Evolutionary conservation across 2,113 vertebrate genomes (phyloP).

Genomic region (Megaceryle maxima): DNA sequence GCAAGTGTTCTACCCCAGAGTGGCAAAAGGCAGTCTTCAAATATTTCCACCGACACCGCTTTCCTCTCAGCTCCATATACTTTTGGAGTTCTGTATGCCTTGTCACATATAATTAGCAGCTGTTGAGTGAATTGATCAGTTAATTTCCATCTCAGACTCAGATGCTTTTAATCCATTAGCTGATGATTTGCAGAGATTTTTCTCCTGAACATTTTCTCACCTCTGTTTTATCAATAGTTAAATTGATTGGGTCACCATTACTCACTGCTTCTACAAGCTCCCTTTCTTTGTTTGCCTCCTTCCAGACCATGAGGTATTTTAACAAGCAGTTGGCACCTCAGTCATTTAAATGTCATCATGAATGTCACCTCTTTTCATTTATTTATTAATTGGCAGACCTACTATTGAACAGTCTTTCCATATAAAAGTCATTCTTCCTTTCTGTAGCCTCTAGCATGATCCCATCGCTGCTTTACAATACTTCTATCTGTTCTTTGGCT

Average conservation of each 20-base stretch:
- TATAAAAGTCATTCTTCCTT: background rate
- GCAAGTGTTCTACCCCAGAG: background rate
- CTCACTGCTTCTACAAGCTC: constrained; percentile 14
- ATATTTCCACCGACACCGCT: background rate
- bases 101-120: constrained; percentile 69
- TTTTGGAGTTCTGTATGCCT: constrained; percentile 27
- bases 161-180: constrained; percentile 68
- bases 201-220: constrained; percentile 36
- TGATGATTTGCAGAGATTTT: constrained; percentile 62
- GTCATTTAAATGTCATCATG: constrained; percentile 58
- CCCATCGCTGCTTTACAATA: background rate
- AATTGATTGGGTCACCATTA: constrained; percentile 52
- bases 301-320: constrained; percentile 24
- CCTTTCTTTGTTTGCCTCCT: constrained; percentile 32
- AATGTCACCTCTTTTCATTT: constrained; percentile 53
- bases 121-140: constrained; percentile 72
- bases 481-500: background rate
- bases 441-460: background rate
- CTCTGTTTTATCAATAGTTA: constrained; percentile 60
- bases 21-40: background rate
- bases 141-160: constrained; percentile 62
- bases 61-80: background rate
- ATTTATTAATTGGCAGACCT: constrained; percentile 31
- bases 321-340: constrained; percentile 23
- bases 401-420: constrained; percentile 12